phyloP scores from a whole-genome alignment of 2,113 vertebrate species.

The Myodes glareolus region DNA sequence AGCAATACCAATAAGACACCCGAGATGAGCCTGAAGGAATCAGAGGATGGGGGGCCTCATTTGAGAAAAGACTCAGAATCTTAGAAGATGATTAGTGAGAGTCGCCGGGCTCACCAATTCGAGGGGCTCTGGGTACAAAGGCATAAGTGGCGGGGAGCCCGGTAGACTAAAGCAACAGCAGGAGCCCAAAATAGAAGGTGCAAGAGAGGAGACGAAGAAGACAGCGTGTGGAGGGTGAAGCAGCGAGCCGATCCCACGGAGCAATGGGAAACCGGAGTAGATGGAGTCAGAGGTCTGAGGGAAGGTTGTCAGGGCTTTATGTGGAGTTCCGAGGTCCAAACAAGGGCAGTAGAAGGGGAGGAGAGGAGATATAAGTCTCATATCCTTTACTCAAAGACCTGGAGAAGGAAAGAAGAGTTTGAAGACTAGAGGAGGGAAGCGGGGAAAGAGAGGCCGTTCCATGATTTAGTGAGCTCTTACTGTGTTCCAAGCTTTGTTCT shows the following conservation, averaged over 20 bases:
- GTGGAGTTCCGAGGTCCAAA: neutral
- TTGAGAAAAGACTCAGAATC: neutral
- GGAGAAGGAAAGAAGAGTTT: neutral
- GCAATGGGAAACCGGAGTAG: neutral
- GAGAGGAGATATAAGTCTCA: neutral
- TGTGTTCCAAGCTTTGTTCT: neutral
- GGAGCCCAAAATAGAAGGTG: neutral
- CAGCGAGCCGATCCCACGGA: neutral
- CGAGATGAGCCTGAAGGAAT: neutral
- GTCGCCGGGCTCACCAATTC: neutral
- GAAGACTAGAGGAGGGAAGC: neutral
- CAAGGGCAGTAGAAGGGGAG: neutral
- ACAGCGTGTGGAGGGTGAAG: too few species aligned
- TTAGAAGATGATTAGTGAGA: neutral
- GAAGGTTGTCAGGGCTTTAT: neutral
- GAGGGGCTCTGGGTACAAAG: neutral
- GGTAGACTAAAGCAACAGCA: neutral
- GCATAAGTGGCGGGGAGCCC: neutral
- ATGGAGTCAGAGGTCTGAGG: neutral
- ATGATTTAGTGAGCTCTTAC: neutral
- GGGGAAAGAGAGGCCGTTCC: neutral
- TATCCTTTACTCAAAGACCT: slow-evolving; percentile 15
- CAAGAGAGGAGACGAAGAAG: neutral
- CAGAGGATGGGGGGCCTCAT: neutral
- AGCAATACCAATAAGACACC: neutral